Conservation (phyloP, 2,888 invertebrate genomes). For the Troides oblongomaculatus region DNA sequence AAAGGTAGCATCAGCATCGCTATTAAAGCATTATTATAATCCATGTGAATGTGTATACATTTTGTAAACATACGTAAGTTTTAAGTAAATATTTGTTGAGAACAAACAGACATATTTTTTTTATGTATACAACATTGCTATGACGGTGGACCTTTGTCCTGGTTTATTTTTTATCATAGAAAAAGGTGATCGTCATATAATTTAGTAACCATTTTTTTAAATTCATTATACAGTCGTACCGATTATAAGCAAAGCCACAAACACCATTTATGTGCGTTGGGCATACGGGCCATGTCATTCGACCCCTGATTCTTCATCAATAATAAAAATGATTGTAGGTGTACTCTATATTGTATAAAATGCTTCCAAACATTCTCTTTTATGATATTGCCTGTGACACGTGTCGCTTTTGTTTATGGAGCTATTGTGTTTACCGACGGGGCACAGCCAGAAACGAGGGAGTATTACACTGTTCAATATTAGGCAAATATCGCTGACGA, state of each 20-base stretch:
- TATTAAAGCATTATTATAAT: too few relatives aligned
- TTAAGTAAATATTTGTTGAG: too few relatives aligned
- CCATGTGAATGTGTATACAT: too few relatives aligned
- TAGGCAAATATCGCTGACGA: conserved; percentile 21
- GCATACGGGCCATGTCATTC: conserved; percentile 23
- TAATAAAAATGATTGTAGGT: conserved; percentile 35
- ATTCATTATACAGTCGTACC: not conserved
- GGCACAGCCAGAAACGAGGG: conserved; percentile 12
- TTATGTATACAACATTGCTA: too few relatives aligned
- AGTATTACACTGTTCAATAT: conserved; percentile 18
- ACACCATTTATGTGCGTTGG: not conserved
- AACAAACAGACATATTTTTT: too few relatives aligned
- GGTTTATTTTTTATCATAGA: not conserved
- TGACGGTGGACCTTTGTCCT: not conserved
- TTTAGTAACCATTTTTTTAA: not conserved
- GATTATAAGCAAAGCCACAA: not conserved
- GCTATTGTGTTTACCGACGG: conserved; percentile 21
- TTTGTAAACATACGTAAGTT: too few relatives aligned
- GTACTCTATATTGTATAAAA: conserved; percentile 15
- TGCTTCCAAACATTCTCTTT: conserved; percentile 16
- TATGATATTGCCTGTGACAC: conserved; percentile 23
- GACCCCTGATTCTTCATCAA: conserved; percentile 36
- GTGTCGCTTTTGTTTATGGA: conserved; percentile 25
- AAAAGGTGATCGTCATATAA: too few relatives aligned
- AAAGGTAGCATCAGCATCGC: too few relatives aligned